These are phyloP conservation scores for Oreochromis aureus DNA, from an alignment of 2,113 vertebrate genomes.

Conservation along the genomic window DNA sequence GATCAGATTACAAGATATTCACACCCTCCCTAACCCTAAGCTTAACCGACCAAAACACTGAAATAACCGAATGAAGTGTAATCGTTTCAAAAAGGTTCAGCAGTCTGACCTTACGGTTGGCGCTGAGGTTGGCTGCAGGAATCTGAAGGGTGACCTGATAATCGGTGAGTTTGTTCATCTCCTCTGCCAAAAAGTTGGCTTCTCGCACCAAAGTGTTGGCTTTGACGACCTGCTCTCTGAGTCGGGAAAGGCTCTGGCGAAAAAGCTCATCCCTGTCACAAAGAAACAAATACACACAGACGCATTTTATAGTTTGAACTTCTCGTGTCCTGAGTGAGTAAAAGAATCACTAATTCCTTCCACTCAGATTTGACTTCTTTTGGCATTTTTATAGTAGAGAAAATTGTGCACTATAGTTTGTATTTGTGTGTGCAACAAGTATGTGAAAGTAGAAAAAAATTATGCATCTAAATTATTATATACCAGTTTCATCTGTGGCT, in stretches of 20 bases:
- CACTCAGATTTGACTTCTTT: background rate
- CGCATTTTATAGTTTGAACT: background rate
- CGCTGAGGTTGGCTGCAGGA: constrained; percentile 94
- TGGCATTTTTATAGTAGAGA: background rate
- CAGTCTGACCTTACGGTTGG: constrained; percentile 90
- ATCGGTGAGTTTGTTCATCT: constrained; percentile 92
- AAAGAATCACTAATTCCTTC: background rate
- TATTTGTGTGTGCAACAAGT: background rate
- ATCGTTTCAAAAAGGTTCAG: background rate
- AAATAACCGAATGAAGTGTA: background rate
- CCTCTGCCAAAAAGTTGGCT: constrained; percentile 93
- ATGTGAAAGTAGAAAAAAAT: background rate
- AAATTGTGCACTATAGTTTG: background rate
- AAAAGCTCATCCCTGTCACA: constrained; percentile 89
- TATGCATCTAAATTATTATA: background rate
- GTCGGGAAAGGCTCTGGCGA: constrained; percentile 89
- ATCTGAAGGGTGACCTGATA: constrained; percentile 98
- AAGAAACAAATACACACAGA: background rate
- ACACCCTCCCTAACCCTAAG: background rate
- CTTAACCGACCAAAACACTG: background rate
- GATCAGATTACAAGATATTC: background rate
- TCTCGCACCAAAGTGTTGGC: constrained; percentile 95
- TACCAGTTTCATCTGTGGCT: background rate
- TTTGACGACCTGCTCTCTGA: constrained; percentile 93
- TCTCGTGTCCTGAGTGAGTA: background rate